Percentiles rank a stretch among this genome's conserved stretches.
These are phyloP conservation scores for Zaprionus taronus DNA, from an alignment of 1,140 invertebrate species.

Conservation along the genomic window DNA sequence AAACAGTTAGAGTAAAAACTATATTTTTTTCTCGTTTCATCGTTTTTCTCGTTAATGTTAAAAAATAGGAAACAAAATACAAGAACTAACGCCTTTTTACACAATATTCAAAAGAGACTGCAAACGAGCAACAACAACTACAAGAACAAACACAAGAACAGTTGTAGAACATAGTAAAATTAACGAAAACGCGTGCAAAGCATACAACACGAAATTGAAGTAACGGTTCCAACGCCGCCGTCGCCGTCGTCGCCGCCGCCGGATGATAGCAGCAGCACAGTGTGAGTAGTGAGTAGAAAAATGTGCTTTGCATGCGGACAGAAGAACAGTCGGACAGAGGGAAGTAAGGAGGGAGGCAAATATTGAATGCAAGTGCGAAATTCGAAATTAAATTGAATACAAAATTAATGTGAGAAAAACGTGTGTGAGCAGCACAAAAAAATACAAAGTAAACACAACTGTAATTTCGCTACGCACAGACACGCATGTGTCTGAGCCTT, in stretches of 20 bases:
- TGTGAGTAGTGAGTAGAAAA: conserved; percentile 54
- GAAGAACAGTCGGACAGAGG: conserved; percentile 27
- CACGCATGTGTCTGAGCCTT: conserved; percentile 14
- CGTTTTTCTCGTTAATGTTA: conserved; percentile 24
- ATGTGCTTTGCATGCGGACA: conserved; percentile 65
- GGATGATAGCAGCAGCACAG: conserved; percentile 35
- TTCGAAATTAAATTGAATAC: conserved; percentile 66
- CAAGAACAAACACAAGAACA: conserved; percentile 33
- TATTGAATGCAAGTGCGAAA: conserved; percentile 53
- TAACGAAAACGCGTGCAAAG: conserved; percentile 58
- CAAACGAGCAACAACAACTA: conserved; percentile 23
- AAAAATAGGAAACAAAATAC: conserved; percentile 34
- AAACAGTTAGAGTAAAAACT: conserved; percentile 45
- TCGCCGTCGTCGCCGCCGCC: conserved; percentile 21
- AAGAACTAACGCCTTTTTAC: conserved; percentile 43
- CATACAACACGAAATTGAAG: conserved; percentile 50
- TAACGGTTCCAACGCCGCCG: conserved; percentile 59
- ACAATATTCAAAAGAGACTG: conserved; percentile 39
- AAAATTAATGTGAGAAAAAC: conserved; percentile 67
- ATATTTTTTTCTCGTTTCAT: conserved; percentile 33
- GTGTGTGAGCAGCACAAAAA: conserved; percentile 36
- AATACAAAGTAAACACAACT: conserved; percentile 38
- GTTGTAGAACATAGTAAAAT: conserved; percentile 46
- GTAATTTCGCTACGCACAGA: conserved; percentile 60
- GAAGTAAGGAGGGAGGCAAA: conserved; percentile 15